Evolutionary conservation across 1,140 invertebrate species (phyloP).

Genomic region (Steinernema khuongi): DNA sequence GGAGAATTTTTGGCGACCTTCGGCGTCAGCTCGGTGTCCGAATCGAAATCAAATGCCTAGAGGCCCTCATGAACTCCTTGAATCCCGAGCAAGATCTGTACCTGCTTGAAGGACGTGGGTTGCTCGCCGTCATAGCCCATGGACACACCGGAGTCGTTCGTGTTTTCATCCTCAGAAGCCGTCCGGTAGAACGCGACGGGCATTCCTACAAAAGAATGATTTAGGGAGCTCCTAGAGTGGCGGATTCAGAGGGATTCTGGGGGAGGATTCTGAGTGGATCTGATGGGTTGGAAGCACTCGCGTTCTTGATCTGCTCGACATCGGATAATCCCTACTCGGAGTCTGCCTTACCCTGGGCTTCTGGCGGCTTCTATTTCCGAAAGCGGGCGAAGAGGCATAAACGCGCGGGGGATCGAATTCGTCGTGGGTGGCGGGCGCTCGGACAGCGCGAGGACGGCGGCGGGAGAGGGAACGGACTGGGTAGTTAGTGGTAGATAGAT

Average conservation of each 20-base stretch:
- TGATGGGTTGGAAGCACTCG: too few relatives aligned
- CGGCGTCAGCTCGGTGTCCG: not conserved
- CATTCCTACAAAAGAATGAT: not conserved
- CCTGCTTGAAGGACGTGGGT: not conserved
- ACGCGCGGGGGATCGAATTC: not conserved
- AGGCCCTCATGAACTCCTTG: too few relatives aligned
- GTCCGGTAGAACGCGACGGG: not conserved
- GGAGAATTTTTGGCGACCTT: not conserved
- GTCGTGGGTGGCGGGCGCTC: slow-evolving; percentile 1
- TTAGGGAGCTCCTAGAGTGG: not conserved
- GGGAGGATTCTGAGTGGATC: not conserved
- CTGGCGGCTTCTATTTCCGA: not conserved
- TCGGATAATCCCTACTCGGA: too few relatives aligned
- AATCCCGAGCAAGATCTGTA: not conserved
- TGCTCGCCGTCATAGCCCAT: not conserved
- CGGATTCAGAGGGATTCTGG: not conserved
- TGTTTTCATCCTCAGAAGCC: slow-evolving; percentile 1
- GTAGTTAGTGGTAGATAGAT: not conserved
- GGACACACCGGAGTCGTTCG: not conserved
- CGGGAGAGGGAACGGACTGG: not conserved
- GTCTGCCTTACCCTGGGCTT: not conserved
- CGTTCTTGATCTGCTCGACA: too few relatives aligned
- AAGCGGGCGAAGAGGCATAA: not conserved
- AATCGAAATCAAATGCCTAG: not conserved
- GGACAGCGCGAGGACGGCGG: not conserved